These are phyloP conservation scores for Centroberyx gerrardi DNA, from an alignment of 2,797 vertebrate genomes.

Conservation along the genomic window DNA sequence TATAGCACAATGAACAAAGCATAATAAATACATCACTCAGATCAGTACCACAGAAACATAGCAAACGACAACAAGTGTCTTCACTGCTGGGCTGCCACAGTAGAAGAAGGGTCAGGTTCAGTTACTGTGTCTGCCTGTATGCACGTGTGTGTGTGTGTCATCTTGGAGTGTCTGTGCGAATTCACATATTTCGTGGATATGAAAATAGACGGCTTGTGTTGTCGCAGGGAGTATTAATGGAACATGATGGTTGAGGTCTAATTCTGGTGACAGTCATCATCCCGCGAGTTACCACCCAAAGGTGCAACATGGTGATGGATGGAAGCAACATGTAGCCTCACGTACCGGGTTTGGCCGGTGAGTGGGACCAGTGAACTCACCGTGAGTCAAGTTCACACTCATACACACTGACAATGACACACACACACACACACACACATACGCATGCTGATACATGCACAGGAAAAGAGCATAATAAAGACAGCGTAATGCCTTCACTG, in stretches of 20 bases:
- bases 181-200: constrained; percentile 19
- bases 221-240: constrained; percentile 46
- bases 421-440: constrained; percentile 11
- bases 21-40: too few relatives aligned
- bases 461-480: neutral
- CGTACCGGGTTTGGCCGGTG: constrained; percentile 1
- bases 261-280: constrained; percentile 38
- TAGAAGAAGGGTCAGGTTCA: neutral
- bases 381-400: constrained; percentile 59
- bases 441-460: constrained; percentile 9
- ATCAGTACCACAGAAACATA: too few relatives aligned
- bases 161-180: constrained; percentile 7
- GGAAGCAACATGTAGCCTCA: constrained; percentile 42
- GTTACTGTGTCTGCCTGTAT: neutral
- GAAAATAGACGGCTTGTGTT: constrained; percentile 13
- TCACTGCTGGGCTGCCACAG: too few relatives aligned
- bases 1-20: too few relatives aligned
- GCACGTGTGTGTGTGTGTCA: constrained; percentile 5
- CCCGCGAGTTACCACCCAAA: constrained; percentile 38
- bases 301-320: constrained; percentile 45
- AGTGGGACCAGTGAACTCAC: constrained; percentile 47
- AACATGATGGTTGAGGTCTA: constrained; percentile 31
- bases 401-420: constrained; percentile 30
- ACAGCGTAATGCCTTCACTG: neutral
- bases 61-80: too few relatives aligned